Conservation (phyloP, 2,888 invertebrate genomes). For the Scrobipalpa atriplicella region DNA sequence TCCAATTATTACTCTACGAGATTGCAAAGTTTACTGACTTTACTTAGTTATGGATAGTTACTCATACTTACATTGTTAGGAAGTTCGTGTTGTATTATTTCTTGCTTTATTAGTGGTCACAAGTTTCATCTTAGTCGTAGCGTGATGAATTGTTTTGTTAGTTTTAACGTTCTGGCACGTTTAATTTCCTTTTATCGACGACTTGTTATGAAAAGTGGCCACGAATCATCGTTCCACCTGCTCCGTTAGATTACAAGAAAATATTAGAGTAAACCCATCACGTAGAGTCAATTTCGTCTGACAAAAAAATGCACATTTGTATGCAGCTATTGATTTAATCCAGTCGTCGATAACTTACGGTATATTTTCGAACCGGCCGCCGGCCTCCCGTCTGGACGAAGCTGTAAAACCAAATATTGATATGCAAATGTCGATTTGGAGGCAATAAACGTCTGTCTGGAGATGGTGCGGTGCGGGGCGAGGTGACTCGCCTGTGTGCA, state of each 20-base stretch:
- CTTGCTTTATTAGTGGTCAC: conserved; percentile 19
- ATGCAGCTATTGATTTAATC: conserved; percentile 8
- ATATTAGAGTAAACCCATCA: not conserved
- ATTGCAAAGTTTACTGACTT: conserved; percentile 46
- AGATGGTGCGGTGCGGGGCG: conserved; percentile 38
- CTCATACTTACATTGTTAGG: conserved; percentile 28
- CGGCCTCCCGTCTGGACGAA: conserved; percentile 21
- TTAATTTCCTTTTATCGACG: not conserved
- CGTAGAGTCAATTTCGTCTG: not conserved
- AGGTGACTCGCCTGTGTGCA: conserved; percentile 65
- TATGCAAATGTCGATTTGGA: conserved; percentile 68
- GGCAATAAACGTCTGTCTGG: conserved; percentile 66
- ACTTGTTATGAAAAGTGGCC: not conserved
- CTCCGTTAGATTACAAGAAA: not conserved
- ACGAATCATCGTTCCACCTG: not conserved
- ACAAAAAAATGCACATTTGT: conserved; percentile 6
- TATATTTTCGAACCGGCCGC: conserved; percentile 14
- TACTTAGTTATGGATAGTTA: conserved; percentile 32
- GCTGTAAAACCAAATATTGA: conserved; percentile 45
- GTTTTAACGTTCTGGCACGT: not conserved
- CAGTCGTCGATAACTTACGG: conserved; percentile 19
- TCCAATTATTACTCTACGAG: conserved; percentile 57
- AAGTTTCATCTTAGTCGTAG: conserved; percentile 1
- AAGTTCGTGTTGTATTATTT: conserved; percentile 26
- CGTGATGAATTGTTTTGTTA: not conserved